Percentiles rank a stretch among this genome's conserved stretches.
phyloP scores from a whole-genome alignment of 2,113 vertebrate species.

The Thamnophis sirtalis region DNA sequence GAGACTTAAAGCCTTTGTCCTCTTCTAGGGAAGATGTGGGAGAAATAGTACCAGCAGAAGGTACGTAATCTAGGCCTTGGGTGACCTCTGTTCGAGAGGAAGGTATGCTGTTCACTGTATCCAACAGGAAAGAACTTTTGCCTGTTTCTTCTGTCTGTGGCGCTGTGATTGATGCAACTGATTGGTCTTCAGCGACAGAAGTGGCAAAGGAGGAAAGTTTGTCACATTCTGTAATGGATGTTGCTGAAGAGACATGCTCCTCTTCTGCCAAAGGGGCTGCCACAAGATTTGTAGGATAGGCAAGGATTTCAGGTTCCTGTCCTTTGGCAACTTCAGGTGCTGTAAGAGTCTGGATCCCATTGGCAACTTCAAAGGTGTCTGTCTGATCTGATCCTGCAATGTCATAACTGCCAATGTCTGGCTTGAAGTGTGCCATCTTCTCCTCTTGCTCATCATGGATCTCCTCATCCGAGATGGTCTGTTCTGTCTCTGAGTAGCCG shows the following conservation, averaged over 20 bases:
- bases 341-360: slow-evolving; percentile 71
- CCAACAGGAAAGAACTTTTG: slow-evolving; percentile 84
- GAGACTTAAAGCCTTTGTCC: slow-evolving; percentile 95
- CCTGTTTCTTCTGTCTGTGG: slow-evolving; percentile 90
- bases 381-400: slow-evolving; percentile 83
- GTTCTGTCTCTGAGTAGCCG: slow-evolving; percentile 94
- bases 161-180: slow-evolving; percentile 88
- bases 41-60: slow-evolving; percentile 94
- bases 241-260: slow-evolving; percentile 94
- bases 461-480: slow-evolving; percentile 96
- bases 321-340: slow-evolving; percentile 70
- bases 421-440: slow-evolving; percentile 81
- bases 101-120: slow-evolving; percentile 85
- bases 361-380: slow-evolving; percentile 80
- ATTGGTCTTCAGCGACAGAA: slow-evolving; percentile 94
- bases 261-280: slow-evolving; percentile 94
- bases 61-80: slow-evolving; percentile 90
- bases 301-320: slow-evolving; percentile 79
- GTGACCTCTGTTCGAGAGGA: slow-evolving; percentile 84
- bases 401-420: slow-evolving; percentile 79
- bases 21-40: slow-evolving; percentile 96
- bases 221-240: slow-evolving; percentile 96
- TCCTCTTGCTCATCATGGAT: slow-evolving; percentile 93
- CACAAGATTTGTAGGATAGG: slow-evolving; percentile 83
- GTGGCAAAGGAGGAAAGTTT: slow-evolving; percentile 96